Evolutionary conservation across 2,797 vertebrate genomes (phyloP).

Genomic region (Meda fulgida): DNA sequence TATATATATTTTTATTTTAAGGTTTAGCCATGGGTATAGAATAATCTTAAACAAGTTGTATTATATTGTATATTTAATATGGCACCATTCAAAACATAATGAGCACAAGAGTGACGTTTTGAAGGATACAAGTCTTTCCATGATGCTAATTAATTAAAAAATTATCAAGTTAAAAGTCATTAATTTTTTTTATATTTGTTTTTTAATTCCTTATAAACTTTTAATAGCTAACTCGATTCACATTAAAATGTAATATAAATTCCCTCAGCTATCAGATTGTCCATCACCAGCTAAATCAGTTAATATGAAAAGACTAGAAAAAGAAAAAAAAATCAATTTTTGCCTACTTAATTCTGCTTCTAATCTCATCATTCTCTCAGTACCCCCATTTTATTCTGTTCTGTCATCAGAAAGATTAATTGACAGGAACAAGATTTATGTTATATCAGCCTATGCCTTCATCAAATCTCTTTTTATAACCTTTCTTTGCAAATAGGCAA

Average conservation of each 20-base stretch:
- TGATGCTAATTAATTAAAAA: background rate
- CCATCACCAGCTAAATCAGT: background rate
- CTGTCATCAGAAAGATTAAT: constrained; percentile 28
- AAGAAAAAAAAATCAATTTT: constrained; percentile 31
- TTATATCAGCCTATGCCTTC: constrained; percentile 23
- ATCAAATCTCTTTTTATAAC: constrained; percentile 3
- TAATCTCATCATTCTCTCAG: constrained; percentile 4
- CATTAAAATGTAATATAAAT: constrained; percentile 5
- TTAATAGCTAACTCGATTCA: background rate
- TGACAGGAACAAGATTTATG: constrained; percentile 19
- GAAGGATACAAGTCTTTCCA: constrained; percentile 17
- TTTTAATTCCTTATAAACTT: background rate
- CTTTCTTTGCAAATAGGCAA: background rate
- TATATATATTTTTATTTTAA: background rate
- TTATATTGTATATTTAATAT: constrained; percentile 5
- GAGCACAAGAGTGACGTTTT: background rate
- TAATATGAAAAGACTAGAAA: background rate
- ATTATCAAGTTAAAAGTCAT: background rate
- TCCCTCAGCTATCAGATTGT: background rate
- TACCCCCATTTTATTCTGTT: background rate
- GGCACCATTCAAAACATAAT: background rate
- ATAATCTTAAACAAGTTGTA: background rate
- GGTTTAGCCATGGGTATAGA: background rate
- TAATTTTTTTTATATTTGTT: background rate
- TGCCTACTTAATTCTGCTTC: background rate